Conservation (phyloP, 2,113 vertebrate species). For the Bungarus multicinctus region DNA sequence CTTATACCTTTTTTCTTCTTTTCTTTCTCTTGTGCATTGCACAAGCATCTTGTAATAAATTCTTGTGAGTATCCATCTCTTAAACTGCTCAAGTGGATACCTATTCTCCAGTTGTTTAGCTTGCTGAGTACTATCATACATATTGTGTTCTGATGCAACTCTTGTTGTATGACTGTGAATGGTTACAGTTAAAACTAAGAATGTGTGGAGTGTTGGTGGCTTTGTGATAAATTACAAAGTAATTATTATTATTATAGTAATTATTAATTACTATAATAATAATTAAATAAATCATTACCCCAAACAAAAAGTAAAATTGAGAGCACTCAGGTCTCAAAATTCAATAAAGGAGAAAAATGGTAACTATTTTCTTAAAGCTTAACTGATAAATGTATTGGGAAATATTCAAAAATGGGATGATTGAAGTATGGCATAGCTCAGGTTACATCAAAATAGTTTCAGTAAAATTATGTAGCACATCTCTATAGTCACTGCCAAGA, state of each 20-base stretch:
- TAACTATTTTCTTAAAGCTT: background rate
- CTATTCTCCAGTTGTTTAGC: background rate
- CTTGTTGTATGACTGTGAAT: background rate
- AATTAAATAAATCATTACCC: background rate
- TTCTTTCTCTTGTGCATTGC: background rate
- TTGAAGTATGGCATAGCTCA: background rate
- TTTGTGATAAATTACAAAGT: background rate
- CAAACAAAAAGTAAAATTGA: background rate
- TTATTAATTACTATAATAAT: background rate
- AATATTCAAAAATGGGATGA: background rate
- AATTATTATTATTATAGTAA: too few relatives aligned
- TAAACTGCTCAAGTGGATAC: background rate
- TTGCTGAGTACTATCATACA: background rate
- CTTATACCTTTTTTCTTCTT: background rate
- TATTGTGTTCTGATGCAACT: background rate
- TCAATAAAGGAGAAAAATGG: background rate
- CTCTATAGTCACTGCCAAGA: background rate
- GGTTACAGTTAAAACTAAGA: background rate
- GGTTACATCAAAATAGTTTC: background rate
- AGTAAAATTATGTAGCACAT: background rate
- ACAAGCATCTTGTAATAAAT: background rate
- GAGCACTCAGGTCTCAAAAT: background rate
- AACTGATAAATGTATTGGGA: background rate
- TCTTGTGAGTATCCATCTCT: background rate
- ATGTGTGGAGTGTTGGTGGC: too few relatives aligned